These are phyloP conservation scores for Polia nebulosa DNA, from an alignment of 2,888 invertebrate species.

Conservation along the genomic window DNA sequence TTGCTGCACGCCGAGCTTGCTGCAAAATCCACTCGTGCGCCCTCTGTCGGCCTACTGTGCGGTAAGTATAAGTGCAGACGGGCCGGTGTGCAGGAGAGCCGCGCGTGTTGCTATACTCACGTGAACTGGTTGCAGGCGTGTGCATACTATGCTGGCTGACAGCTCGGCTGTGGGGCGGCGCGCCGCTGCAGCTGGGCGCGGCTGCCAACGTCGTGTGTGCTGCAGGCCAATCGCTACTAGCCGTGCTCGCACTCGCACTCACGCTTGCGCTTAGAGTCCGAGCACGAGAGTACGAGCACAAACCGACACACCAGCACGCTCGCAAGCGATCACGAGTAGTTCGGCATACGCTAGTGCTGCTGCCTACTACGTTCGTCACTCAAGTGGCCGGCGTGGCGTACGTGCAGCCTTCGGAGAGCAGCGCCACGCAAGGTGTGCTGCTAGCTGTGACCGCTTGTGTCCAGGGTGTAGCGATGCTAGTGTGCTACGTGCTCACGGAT, in stretches of 20 bases:
- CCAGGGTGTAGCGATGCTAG: slow-evolving; percentile 91
- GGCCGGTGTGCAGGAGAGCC: not conserved
- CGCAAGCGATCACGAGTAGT: slow-evolving; percentile 79
- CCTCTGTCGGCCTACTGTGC: slow-evolving; percentile 93
- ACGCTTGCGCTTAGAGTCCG: slow-evolving; percentile 80
- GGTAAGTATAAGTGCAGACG: slow-evolving; percentile 77
- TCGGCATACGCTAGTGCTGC: slow-evolving; percentile 80
- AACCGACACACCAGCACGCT: slow-evolving; percentile 67
- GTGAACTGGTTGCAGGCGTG: slow-evolving; percentile 87
- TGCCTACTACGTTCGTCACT: slow-evolving; percentile 80
- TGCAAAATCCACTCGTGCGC: slow-evolving; percentile 91
- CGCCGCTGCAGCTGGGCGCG: slow-evolving; percentile 88
- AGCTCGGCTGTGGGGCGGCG: slow-evolving; percentile 93
- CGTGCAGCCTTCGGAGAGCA: slow-evolving; percentile 83
- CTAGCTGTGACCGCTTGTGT: slow-evolving; percentile 77
- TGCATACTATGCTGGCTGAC: slow-evolving; percentile 93
- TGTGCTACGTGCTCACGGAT: slow-evolving; percentile 91
- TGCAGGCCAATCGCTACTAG: slow-evolving; percentile 93
- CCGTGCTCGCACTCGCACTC: slow-evolving; percentile 92
- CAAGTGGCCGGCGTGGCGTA: slow-evolving; percentile 85
- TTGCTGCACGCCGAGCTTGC: slow-evolving; percentile 93
- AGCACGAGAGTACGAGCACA: slow-evolving; percentile 10
- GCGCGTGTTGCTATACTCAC: not conserved
- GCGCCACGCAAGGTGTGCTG: slow-evolving; percentile 75
- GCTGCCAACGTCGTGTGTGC: slow-evolving; percentile 92